Conservation (phyloP, 1,140 invertebrate genomes). For the Heliothis subflexa region DNA sequence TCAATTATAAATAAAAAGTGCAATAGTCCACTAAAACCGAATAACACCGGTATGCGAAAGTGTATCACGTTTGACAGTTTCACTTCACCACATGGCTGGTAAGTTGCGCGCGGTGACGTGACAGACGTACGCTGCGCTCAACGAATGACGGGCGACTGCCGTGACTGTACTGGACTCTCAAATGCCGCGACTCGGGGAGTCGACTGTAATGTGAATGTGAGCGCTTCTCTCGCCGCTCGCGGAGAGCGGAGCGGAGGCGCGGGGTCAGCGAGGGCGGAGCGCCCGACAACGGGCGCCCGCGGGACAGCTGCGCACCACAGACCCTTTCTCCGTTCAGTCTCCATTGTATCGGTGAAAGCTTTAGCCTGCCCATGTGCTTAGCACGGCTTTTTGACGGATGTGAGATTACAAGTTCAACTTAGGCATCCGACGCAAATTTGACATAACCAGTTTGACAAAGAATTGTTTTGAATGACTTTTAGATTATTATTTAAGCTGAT, state of each 20-base stretch:
- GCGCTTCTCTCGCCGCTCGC: constrained; percentile 61
- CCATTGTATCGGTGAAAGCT: constrained; percentile 76
- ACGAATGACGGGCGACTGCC: constrained; percentile 72
- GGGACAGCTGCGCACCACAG: constrained; percentile 80
- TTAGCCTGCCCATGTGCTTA: constrained; percentile 54
- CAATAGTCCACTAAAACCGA: constrained; percentile 65
- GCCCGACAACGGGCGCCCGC: constrained; percentile 70
- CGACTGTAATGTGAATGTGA: constrained; percentile 53
- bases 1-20: constrained; percentile 61
- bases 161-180: constrained; percentile 46
- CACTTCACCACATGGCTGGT: constrained; percentile 84
- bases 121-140: constrained; percentile 71
- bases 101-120: constrained; percentile 61
- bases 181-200: constrained; percentile 57
- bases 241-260: constrained; percentile 61
- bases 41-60: constrained; percentile 70
- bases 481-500: not conserved
- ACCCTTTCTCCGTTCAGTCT: constrained; percentile 77
- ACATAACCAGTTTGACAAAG: not conserved
- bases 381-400: constrained; percentile 42
- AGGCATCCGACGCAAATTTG: not conserved
- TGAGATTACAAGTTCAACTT: constrained; percentile 30
- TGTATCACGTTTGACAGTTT: constrained; percentile 85
- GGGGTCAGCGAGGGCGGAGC: constrained; percentile 77
- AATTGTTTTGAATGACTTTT: not conserved